phyloP scores from a whole-genome alignment of 2,797 vertebrate species.

The Galaxias olidus region DNA sequence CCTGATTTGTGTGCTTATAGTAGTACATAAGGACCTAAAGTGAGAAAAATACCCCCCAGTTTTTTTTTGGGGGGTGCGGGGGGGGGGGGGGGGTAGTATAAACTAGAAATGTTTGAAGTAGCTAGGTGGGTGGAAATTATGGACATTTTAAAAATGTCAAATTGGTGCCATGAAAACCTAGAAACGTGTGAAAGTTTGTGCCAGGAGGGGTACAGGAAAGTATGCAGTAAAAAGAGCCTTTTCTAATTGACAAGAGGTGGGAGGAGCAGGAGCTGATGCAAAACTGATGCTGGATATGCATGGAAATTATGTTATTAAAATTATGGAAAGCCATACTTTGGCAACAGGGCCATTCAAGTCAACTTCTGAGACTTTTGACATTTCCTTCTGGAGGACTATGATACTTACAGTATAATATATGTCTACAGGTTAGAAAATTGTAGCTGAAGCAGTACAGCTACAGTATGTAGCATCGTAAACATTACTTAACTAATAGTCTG shows the following conservation, averaged over 20 bases:
- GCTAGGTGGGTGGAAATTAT: slow-evolving; percentile 25
- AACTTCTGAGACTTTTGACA: background rate
- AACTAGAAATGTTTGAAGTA: too few relatives aligned
- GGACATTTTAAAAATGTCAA: slow-evolving; percentile 38
- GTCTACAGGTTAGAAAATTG: background rate
- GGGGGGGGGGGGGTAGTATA: too few relatives aligned
- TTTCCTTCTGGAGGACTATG: background rate
- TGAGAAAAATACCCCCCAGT: background rate
- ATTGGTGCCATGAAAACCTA: slow-evolving; percentile 46
- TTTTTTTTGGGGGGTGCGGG: background rate
- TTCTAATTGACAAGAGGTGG: slow-evolving; percentile 41
- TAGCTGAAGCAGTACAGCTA: too few relatives aligned
- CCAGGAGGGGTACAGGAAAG: slow-evolving; percentile 51
- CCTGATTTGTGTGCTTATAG: slow-evolving; percentile 34
- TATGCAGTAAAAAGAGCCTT: slow-evolving; percentile 47
- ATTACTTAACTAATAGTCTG: too few relatives aligned
- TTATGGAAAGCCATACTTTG: slow-evolving; percentile 27
- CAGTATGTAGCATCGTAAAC: too few relatives aligned
- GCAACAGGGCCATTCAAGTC: slow-evolving; percentile 10
- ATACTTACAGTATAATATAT: background rate
- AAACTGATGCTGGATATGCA: slow-evolving; percentile 40
- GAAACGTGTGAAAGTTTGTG: slow-evolving; percentile 53
- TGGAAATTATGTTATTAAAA: too few relatives aligned
- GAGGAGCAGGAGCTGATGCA: slow-evolving; percentile 28
- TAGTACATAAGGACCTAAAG: slow-evolving; percentile 16